Evolutionary conservation across 2,797 vertebrate species (phyloP).

Genomic region (Ispidina lecontei): DNA sequence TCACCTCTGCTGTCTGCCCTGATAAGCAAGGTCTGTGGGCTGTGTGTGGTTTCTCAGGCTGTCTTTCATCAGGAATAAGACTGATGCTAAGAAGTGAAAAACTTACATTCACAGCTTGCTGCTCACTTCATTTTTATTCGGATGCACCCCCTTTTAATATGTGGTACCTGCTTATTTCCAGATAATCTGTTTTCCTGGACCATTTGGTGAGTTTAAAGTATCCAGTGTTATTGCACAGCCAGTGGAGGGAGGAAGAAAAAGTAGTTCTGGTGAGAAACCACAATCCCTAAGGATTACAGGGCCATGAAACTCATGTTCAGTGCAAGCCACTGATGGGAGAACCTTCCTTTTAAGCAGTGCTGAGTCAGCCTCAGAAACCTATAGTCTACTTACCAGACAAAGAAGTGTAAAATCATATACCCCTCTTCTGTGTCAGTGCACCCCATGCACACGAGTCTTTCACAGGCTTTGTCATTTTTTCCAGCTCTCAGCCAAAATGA

Average conservation of each 20-base stretch:
- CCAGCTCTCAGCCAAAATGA: background rate
- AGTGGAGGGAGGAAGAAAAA: background rate
- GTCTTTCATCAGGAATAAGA: background rate
- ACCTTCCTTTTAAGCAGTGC: background rate
- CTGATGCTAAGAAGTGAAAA: background rate
- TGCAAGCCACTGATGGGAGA: background rate
- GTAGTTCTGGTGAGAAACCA: background rate
- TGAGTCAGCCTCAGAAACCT: background rate
- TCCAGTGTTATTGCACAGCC: background rate
- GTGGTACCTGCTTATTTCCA: background rate
- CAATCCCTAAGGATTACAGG: background rate
- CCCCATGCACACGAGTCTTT: background rate
- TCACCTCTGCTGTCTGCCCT: background rate
- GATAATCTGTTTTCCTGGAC: background rate
- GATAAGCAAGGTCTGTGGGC: background rate
- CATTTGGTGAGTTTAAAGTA: background rate
- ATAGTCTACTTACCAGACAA: background rate
- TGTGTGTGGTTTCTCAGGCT: background rate
- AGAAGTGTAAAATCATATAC: background rate
- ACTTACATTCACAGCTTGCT: background rate
- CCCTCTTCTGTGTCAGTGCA: background rate
- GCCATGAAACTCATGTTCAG: accelerated
- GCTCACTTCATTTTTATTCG: background rate
- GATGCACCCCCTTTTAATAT: background rate
- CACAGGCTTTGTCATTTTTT: background rate